A percentile compares a stretch with the other conserved stretches of the same genome.
Conservation (phyloP, 2,888 invertebrate genomes). For the Rotaria socialis region DNA sequence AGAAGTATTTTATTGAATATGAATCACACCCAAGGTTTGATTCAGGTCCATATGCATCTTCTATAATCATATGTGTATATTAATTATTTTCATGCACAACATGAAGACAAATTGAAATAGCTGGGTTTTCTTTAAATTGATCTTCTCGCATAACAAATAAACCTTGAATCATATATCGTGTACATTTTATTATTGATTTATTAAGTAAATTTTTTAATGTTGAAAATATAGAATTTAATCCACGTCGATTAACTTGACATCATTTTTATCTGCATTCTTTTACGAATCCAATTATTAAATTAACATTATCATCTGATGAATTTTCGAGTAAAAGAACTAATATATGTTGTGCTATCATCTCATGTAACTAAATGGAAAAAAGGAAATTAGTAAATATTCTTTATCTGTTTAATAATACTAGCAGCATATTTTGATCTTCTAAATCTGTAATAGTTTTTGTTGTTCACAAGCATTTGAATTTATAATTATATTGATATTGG, state of each 20-base stretch:
- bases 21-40: constrained; percentile 76
- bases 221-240: constrained; percentile 80
- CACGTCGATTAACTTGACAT: constrained; percentile 72
- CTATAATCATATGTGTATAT: constrained; percentile 89
- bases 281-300: constrained; percentile 87
- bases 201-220: constrained; percentile 79
- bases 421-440: constrained; percentile 83
- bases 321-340: constrained; percentile 84
- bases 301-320: constrained; percentile 94
- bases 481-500: constrained; percentile 86
- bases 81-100: constrained; percentile 93
- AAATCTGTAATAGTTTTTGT: constrained; percentile 90
- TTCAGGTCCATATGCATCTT: constrained; percentile 67
- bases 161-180: constrained; percentile 98
- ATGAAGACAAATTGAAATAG: constrained; percentile 81
- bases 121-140: constrained; percentile 69
- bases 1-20: not conserved
- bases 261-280: constrained; percentile 94
- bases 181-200: constrained; percentile 69
- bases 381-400: constrained; percentile 50
- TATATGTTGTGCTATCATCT: constrained; percentile 86
- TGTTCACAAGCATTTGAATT: constrained; percentile 80
- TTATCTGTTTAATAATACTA: constrained; percentile 49
- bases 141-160: constrained; percentile 72
- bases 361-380: constrained; percentile 68